Evolutionary conservation across 2,797 vertebrate genomes (phyloP), one percentile per base, ranked within the genome.

Genomic region (Helostoma temminkii): DNA sequence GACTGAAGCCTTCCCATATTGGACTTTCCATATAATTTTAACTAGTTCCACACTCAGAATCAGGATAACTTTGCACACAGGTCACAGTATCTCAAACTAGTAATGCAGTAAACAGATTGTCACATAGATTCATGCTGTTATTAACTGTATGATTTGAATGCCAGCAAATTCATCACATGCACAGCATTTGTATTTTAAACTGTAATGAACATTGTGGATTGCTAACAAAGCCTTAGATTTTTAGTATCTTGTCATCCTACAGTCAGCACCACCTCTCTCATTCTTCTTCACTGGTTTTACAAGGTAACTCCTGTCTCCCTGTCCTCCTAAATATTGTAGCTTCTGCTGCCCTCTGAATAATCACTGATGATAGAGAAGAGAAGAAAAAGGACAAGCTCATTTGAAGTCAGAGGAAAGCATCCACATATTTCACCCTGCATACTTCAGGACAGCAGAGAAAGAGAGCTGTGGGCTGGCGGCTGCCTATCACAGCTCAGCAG

Each of bases 371-470:
- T 30, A 63, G 24, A 9, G 9, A 54, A 9, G 11, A 14, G 22
- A 16, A 16, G 42, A 11, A 14, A 24, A 56, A 57, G 50, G 22
- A 46, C 11, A 5, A 36, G 39, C 53, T 76, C 42, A 82, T 66
- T 53, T 58, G 39, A 32, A 81, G 52, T 72, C 66, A 41, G 24
- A 42, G 43, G 10, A 55, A 24, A 26, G 36, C 48, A 48, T 56
- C 73, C 58, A 66, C 76, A 25, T 14, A n/a, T n/a, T n/a, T n/a
- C n/a, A 0, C 2, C 22, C 37, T 73, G 43, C 47, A 74, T 80
- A 76, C 80, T 69, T 69, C 42, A 77, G 56, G 6, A 42, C 12
- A 28, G 30, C 57, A 71, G 57, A 62, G 61, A 54, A n/a, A n/a
- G 61, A 0, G 10, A 62, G 39, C 41, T 18, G 3, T 6, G 15